Conservation (phyloP, 2,797 vertebrate species). For the Diceros bicornis region DNA sequence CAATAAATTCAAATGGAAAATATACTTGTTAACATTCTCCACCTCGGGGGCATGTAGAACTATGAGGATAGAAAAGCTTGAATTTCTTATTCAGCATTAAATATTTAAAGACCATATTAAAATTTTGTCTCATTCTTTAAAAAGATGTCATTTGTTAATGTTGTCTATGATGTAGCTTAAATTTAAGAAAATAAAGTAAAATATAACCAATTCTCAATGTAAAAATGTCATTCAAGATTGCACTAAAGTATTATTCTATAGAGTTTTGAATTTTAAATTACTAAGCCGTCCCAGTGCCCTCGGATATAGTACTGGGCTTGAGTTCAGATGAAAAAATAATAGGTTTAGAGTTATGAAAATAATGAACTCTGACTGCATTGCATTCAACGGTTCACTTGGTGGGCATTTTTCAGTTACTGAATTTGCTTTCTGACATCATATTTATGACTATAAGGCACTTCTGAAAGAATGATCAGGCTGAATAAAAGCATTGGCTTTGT, state of each 20-base stretch:
- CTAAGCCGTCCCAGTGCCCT: background rate
- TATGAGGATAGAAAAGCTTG: background rate
- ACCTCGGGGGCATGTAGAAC: background rate
- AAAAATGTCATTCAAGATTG: background rate
- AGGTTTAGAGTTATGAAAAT: background rate
- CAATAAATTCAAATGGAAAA: background rate
- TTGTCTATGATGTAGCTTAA: background rate
- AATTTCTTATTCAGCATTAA: background rate
- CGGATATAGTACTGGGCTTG: background rate
- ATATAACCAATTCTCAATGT: background rate
- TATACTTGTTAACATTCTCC: background rate
- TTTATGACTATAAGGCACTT: background rate
- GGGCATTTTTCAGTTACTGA: background rate
- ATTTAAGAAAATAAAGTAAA: constrained; percentile 41
- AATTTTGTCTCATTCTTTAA: background rate
- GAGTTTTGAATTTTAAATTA: constrained; percentile 38
- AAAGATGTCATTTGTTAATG: background rate
- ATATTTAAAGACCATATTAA: background rate
- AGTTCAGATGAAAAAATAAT: background rate
- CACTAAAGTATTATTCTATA: background rate
- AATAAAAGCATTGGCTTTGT: background rate
- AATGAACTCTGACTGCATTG: background rate
- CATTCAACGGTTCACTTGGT: background rate
- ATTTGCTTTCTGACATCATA: background rate
- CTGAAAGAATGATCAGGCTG: background rate